Evolutionary conservation across 2,113 vertebrate genomes (phyloP), one percentile per base, ranked within the genome.

Genomic region (Petroica traversi): DNA sequence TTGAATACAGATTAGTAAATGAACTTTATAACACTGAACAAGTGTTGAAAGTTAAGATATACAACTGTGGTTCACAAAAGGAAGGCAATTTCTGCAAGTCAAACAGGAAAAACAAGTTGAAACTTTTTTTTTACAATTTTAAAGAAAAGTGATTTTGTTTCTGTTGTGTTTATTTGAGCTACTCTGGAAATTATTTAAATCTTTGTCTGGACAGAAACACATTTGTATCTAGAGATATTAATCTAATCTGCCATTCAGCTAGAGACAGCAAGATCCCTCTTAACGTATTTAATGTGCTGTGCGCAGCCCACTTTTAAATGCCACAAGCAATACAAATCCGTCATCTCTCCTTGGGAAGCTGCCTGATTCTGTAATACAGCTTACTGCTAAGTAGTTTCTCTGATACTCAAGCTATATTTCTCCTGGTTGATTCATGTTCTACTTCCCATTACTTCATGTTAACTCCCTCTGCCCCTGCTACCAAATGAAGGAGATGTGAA

Each of bases 351-450:
- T 93, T 96, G 93, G 94, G 97, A 97, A 98, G 93, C 95, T 96
- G 96, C 96, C 97, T 96, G 94, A 95, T 95, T 93, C 93, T 74
- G 89, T 89, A 97, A 96, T 94, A 89, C 83, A 92, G 89, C 86
- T 97, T 95, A 92, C 68, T 52, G n/a, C 92, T 97, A 96, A 96
- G 96, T 95, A 97, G 95, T 95, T 97, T 92, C 95, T 96, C 88
- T 86, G 82, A 96, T 96, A 93, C 75, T 88, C 54, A 58, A 87
- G 83, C 88, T 97, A 67, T 95, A 96, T 97, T 94, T 95, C 72
- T 91, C 58, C 91, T 78, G 72, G 76, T 97, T 93, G 92, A 95
- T 97, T 97, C 75, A 87, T 86, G 91, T 93, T 88, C 63, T 80
- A 24, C 34, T 96, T 93, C 85, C 74, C 84, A 79, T 88, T 94